Evolutionary conservation across 2,888 invertebrate species (phyloP).

Genomic region (Rugalucina vietnamica): DNA sequence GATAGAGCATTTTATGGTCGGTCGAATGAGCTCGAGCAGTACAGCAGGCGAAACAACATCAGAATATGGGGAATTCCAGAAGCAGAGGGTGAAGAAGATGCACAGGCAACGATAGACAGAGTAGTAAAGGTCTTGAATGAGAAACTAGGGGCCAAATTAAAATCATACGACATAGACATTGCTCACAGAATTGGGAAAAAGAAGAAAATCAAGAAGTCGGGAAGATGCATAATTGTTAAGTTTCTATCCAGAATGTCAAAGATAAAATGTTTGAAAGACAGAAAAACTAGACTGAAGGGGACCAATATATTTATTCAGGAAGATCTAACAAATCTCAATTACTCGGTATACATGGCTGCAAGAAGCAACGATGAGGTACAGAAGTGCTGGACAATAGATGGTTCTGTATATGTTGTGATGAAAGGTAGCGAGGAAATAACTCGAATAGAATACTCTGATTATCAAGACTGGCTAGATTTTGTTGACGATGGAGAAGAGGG

Average conservation of each 20-base stretch:
- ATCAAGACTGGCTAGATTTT: neutral
- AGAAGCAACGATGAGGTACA: neutral
- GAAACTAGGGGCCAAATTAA: neutral
- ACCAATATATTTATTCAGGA: constrained; percentile 1
- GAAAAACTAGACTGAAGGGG: neutral
- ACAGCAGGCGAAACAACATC: constrained; percentile 3
- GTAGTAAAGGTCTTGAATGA: neutral
- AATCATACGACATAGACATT: neutral
- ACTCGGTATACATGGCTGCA: neutral
- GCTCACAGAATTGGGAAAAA: neutral
- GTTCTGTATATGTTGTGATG: neutral
- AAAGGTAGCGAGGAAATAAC: neutral
- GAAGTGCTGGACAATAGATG: neutral
- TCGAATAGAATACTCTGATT: neutral
- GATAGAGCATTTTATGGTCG: constrained; percentile 1
- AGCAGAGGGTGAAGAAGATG: neutral
- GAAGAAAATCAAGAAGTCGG: neutral
- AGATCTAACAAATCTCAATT: constrained; percentile 1
- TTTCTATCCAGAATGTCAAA: neutral
- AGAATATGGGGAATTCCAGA: constrained; percentile 2
- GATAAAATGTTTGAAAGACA: neutral
- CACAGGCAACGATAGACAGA: neutral
- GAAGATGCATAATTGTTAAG: constrained; percentile 6
- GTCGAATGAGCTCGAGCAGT: neutral
- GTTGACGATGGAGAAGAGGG: neutral